phyloP scores from a whole-genome alignment of 2,888 invertebrate genomes.

The Nasonia oneida region DNA sequence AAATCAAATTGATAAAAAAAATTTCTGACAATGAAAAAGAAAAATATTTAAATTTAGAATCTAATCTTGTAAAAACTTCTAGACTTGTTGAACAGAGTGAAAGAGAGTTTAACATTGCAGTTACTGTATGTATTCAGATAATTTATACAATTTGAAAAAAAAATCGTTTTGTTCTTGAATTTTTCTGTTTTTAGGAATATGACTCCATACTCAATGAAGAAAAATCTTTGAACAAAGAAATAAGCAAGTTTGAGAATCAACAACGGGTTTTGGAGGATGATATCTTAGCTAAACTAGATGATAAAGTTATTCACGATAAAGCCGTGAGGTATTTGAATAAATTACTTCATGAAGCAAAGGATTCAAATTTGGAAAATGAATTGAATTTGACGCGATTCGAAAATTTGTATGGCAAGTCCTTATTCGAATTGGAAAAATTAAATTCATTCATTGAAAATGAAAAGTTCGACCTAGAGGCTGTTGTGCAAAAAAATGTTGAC shows the following conservation, averaged over 20 bases:
- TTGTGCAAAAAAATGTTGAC: constrained; percentile 74
- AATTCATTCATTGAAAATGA: constrained; percentile 68
- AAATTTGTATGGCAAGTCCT: constrained; percentile 82
- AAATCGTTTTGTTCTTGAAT: constrained; percentile 10
- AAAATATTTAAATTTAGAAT: constrained; percentile 78
- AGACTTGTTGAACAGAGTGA: constrained; percentile 84
- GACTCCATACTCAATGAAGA: constrained; percentile 79
- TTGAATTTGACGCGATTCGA: constrained; percentile 81
- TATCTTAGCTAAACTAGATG: constrained; percentile 84
- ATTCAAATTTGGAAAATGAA: constrained; percentile 81
- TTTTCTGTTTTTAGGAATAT: constrained; percentile 80
- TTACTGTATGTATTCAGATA: constrained; percentile 65
- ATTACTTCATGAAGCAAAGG: constrained; percentile 78
- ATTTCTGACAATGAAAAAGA: constrained; percentile 81
- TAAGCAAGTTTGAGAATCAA: constrained; percentile 81
- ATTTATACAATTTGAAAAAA: not conserved
- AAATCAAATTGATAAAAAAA: constrained; percentile 78
- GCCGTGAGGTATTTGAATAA: constrained; percentile 81
- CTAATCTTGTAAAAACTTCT: constrained; percentile 81
- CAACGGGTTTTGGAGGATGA: constrained; percentile 84
- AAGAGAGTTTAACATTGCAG: constrained; percentile 81
- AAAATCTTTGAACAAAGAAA: constrained; percentile 78
- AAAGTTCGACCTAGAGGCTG: constrained; percentile 75
- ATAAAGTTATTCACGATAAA: constrained; percentile 86
- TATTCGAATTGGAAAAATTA: constrained; percentile 82